These are phyloP conservation scores for Ptyas mucosa DNA, from an alignment of 2,113 vertebrate species.

Conservation along the genomic window DNA sequence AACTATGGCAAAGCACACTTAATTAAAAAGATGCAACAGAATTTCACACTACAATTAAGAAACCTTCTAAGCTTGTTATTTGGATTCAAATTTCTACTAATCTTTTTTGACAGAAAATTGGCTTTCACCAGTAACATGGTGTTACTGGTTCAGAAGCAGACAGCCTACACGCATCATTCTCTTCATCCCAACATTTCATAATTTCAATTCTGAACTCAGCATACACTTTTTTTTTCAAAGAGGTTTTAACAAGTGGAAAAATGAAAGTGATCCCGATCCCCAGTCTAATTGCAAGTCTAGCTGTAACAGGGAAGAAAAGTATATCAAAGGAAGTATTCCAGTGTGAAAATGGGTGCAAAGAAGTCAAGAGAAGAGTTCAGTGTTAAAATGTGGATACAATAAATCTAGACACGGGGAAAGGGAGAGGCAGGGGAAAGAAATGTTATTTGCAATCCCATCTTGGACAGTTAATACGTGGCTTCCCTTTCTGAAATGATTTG, in stretches of 20 bases:
- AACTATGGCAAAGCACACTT: background rate
- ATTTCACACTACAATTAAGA: background rate
- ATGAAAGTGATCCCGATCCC: too few relatives aligned
- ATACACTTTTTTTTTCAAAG: background rate
- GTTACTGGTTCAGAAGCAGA: background rate
- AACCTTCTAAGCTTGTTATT: background rate
- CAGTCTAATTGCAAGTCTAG: background rate
- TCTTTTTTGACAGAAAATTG: background rate
- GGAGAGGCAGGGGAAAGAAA: background rate
- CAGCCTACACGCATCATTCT: background rate
- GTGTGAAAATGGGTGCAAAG: background rate
- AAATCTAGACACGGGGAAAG: background rate
- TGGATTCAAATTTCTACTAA: background rate
- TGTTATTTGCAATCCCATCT: background rate
- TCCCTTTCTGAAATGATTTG: slow-evolving; percentile 22
- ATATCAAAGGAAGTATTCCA: background rate
- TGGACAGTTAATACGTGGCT: background rate
- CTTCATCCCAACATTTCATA: background rate
- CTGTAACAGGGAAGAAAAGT: background rate
- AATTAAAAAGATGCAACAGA: background rate
- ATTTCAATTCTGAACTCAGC: background rate
- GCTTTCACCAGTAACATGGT: background rate
- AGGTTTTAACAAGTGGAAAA: background rate
- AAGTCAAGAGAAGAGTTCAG: background rate
- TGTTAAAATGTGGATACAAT: background rate